These are phyloP conservation scores for Rattus rattus DNA, from an alignment of 2,113 vertebrate genomes.

Conservation along the genomic window DNA sequence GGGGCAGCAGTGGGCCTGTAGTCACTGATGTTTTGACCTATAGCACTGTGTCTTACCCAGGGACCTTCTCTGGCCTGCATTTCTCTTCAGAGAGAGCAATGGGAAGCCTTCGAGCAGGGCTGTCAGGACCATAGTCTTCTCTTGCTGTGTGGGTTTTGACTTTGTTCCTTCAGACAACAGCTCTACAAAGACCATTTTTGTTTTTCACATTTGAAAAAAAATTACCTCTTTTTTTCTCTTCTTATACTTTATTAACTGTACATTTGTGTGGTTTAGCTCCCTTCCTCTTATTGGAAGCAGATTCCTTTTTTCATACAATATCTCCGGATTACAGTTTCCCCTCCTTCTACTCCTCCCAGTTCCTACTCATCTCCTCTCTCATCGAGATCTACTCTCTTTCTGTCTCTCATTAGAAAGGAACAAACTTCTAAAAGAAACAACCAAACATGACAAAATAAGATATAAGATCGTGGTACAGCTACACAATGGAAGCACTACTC, in stretches of 20 bases:
- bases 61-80: neutral
- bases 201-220: neutral
- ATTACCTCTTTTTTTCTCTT: neutral
- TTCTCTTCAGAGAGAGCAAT: neutral
- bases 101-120: neutral
- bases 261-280: neutral
- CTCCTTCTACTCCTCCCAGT: neutral
- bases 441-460: neutral
- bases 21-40: neutral
- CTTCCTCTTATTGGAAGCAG: neutral
- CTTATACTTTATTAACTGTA: neutral
- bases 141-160: neutral
- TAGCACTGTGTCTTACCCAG: neutral
- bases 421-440: neutral
- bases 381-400: neutral
- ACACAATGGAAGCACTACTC: no score
- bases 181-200: neutral
- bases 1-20: neutral
- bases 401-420: neutral
- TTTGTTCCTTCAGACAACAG: slow-evolving; percentile 9
- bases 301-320: neutral
- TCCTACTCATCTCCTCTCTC: neutral
- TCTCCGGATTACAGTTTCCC: neutral
- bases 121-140: neutral
- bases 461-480: neutral